A percentile compares a stretch with the other conserved stretches of the same genome.
Conservation (phyloP, 2,797 vertebrate species). For the Streptopelia turtur region DNA sequence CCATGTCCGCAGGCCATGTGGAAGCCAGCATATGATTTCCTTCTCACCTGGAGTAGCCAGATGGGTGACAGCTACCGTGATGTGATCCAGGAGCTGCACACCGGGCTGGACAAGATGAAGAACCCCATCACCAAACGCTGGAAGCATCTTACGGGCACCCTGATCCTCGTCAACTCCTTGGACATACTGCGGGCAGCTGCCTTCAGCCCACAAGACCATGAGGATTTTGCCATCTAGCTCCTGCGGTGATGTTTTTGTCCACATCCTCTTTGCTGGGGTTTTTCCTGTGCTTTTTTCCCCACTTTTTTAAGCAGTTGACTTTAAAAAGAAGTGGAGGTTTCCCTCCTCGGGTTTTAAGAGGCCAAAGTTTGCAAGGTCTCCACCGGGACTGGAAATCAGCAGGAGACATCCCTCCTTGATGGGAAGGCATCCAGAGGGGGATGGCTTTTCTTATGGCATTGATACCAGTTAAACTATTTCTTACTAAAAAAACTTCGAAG, state of each 20-base stretch:
- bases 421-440: neutral
- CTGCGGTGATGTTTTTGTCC: neutral
- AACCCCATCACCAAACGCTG: constrained; percentile 95
- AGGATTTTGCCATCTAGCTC: constrained; percentile 88
- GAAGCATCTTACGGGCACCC: constrained; percentile 94
- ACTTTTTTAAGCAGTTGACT: neutral
- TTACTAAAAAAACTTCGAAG: constrained; percentile 31
- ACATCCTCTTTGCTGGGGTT: neutral
- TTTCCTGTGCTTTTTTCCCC: fast-evolving
- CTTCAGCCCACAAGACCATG: constrained; percentile 87
- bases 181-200: constrained; percentile 89
- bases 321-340: neutral
- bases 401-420: neutral
- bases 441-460: neutral
- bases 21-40: constrained; percentile 97
- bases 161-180: constrained; percentile 94
- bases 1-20: constrained; percentile 88
- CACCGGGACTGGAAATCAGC: neutral
- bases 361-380: constrained; percentile 39
- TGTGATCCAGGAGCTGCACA: constrained; percentile 95
- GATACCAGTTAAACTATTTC: constrained; percentile 51
- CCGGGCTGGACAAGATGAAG: constrained; percentile 94
- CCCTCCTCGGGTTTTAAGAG: neutral
- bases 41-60: constrained; percentile 94
- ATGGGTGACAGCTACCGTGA: constrained; percentile 96